These are phyloP conservation scores for Ceryle rudis DNA, from an alignment of 2,797 vertebrate genomes.

Conservation along the genomic window DNA sequence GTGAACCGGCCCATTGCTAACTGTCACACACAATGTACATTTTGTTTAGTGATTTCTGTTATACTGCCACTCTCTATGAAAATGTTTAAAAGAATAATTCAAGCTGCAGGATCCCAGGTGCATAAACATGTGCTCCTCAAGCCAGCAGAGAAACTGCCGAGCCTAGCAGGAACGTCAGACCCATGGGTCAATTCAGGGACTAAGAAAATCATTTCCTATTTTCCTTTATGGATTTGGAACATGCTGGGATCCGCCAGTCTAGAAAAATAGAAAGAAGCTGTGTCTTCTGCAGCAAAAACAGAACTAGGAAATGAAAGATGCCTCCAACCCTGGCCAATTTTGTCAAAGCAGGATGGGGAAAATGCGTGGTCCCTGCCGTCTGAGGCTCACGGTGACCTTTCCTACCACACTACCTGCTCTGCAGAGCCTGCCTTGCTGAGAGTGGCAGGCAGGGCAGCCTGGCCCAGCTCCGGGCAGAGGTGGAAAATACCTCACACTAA, in stretches of 20 bases:
- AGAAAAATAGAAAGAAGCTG: constrained; percentile 68
- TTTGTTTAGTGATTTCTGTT: constrained; percentile 75
- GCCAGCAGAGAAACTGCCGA: constrained; percentile 63
- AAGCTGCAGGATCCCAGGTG: constrained; percentile 70
- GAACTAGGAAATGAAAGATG: constrained; percentile 61
- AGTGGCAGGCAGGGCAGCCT: not conserved
- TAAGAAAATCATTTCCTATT: constrained; percentile 72
- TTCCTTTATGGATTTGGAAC: constrained; percentile 64
- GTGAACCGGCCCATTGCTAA: constrained; percentile 70
- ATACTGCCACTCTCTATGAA: constrained; percentile 70
- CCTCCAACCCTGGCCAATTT: constrained; percentile 2
- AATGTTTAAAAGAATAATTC: constrained; percentile 76
- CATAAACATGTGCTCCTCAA: constrained; percentile 52
- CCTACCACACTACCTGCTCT: not conserved
- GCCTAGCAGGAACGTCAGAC: constrained; percentile 55
- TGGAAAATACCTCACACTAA: constrained; percentile 13
- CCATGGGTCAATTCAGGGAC: constrained; percentile 62
- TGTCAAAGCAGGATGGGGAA: constrained; percentile 16
- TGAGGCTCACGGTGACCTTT: not conserved
- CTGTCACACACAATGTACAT: constrained; percentile 75
- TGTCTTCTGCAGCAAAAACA: constrained; percentile 61
- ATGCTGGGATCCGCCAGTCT: constrained; percentile 60
- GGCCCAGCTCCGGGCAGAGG: not conserved
- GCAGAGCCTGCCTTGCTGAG: not conserved
- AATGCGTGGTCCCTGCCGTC: not conserved